Conservation (phyloP, 2,797 vertebrate species). For the Typhlichthys eigenmanni region DNA sequence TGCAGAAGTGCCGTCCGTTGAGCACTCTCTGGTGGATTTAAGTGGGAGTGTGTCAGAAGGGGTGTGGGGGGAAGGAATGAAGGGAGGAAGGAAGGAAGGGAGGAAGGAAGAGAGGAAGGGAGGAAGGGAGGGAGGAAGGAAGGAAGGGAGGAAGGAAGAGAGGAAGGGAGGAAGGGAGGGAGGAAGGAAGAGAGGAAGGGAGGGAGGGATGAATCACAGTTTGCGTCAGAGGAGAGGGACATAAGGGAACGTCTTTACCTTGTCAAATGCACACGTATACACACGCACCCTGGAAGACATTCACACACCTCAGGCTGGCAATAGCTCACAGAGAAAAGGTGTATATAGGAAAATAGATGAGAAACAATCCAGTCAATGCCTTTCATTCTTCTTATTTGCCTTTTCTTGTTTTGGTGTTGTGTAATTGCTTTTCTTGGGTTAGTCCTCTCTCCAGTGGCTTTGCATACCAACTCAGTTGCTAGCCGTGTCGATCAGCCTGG, state of each 20-base stretch:
- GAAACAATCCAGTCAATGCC: conserved; percentile 55
- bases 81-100: conserved; percentile 21
- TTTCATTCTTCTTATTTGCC: conserved; percentile 26
- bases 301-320: conserved; percentile 36
- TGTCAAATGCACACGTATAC: conserved; percentile 24
- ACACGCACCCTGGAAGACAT: conserved; percentile 20
- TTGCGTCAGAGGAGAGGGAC: conserved; percentile 69
- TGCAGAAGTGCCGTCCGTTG: too few relatives aligned
- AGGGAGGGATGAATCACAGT: conserved; percentile 64
- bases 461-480: not conserved
- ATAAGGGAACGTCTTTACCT: conserved; percentile 61
- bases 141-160: conserved; percentile 32
- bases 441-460: not conserved
- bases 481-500: conserved; percentile 55
- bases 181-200: conserved; percentile 18
- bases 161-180: conserved; percentile 24
- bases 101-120: conserved; percentile 18
- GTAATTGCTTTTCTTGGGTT: not conserved
- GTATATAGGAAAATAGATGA: conserved; percentile 47
- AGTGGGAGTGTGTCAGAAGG: conserved; percentile 36
- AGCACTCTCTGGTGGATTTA: conserved; percentile 43
- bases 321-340: conserved; percentile 37
- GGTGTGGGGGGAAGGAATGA: not conserved
- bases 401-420: not conserved
- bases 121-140: conserved; percentile 27